phyloP scores from a whole-genome alignment of 2,888 invertebrate genomes.

The Pimpla rufipes region DNA sequence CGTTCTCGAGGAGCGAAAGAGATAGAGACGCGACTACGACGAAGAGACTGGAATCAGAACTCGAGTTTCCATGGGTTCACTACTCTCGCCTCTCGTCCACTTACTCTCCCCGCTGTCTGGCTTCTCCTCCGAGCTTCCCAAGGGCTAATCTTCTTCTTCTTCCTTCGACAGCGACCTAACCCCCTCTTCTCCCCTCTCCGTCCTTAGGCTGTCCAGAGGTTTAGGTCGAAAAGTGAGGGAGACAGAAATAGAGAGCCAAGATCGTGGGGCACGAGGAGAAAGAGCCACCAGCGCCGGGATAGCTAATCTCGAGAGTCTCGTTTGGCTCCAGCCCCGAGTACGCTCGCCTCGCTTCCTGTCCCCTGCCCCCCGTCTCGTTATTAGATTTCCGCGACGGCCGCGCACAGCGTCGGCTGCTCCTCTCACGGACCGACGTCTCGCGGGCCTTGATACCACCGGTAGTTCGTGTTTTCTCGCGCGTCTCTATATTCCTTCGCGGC shows the following conservation, averaged over 20 bases:
- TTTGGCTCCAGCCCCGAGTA: slow-evolving; percentile 42
- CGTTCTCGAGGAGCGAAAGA: slow-evolving; percentile 15
- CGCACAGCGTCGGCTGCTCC: background rate
- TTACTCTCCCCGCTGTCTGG: slow-evolving; percentile 35
- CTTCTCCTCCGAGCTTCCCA: slow-evolving; percentile 34
- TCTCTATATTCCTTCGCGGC: background rate
- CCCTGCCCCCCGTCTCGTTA: slow-evolving; percentile 8
- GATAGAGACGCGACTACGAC: no score
- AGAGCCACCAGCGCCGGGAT: slow-evolving; percentile 9
- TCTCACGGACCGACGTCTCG: background rate
- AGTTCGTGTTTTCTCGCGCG: slow-evolving; percentile 2
- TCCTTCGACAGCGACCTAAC: slow-evolving; percentile 50
- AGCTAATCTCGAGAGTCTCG: slow-evolving; percentile 55
- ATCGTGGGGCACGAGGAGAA: background rate
- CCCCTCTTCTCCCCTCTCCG: slow-evolving; percentile 1
- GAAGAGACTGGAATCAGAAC: slow-evolving; percentile 46
- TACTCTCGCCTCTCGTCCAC: slow-evolving; percentile 39
- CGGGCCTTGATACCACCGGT: background rate
- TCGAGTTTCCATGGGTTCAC: slow-evolving; percentile 54
- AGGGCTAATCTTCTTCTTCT: slow-evolving; percentile 59
- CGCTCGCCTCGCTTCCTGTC: slow-evolving; percentile 19
- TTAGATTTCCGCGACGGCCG: slow-evolving; percentile 34
- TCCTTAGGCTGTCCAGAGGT: slow-evolving; percentile 9
- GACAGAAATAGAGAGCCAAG: background rate
- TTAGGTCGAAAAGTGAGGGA: slow-evolving; percentile 29